Conservation (phyloP, 2,888 invertebrate genomes). For the Desoria tigrina region DNA sequence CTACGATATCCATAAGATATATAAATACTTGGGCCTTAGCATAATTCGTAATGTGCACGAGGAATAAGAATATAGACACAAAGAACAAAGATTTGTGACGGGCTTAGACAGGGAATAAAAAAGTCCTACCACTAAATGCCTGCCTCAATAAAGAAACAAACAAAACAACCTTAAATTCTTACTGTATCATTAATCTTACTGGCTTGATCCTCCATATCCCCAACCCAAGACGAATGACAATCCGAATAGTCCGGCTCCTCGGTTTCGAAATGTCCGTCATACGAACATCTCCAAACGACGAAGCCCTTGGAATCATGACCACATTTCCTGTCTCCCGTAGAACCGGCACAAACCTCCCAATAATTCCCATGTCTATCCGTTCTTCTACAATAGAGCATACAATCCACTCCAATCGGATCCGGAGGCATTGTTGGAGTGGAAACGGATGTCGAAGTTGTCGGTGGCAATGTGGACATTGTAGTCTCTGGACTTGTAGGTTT, state of each 20-base stretch:
- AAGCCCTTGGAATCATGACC: background rate
- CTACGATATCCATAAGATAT: constrained; percentile 32
- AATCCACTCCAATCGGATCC: background rate
- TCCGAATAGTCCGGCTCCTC: constrained; percentile 35
- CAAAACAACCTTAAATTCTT: constrained; percentile 18
- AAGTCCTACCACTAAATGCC: no score
- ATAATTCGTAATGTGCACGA: no score
- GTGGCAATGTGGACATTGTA: background rate
- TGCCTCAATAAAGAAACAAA: no score
- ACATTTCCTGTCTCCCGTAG: constrained; percentile 19
- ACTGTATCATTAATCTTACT: constrained; percentile 32
- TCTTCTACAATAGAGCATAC: constrained; percentile 10
- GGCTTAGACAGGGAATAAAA: no score
- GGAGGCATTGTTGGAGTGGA: constrained; percentile 2
- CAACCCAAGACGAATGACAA: constrained; percentile 43
- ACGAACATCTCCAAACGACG: constrained; percentile 34
- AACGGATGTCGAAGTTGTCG: constrained; percentile 14
- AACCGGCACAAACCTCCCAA: constrained; percentile 38
- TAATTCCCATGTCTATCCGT: constrained; percentile 3
- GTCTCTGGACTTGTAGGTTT: constrained; percentile 11
- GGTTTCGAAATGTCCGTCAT: constrained; percentile 33
- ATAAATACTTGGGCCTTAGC: no score
- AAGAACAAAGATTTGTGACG: no score
- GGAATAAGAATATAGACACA: no score
- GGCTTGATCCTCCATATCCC: constrained; percentile 29